These are phyloP conservation scores for Euleptes europaea DNA, from an alignment of 2,113 vertebrate genomes.

Conservation along the genomic window DNA sequence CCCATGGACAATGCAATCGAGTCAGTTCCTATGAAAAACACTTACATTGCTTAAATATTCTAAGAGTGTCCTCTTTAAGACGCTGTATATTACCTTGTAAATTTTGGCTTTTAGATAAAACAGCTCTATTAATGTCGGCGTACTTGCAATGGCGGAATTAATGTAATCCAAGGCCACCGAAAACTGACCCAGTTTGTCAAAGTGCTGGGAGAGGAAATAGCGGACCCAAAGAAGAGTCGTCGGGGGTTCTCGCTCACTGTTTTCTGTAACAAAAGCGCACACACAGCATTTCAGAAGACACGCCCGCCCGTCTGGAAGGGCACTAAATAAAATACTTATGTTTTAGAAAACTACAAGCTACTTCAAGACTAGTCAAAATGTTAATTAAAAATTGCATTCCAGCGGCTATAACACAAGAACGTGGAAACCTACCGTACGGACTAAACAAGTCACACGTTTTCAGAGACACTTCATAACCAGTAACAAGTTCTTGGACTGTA, in stretches of 20 bases:
- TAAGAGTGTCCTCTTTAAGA: neutral
- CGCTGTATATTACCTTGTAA: conserved; percentile 77
- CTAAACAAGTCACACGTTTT: conserved; percentile 77
- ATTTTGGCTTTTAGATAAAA: conserved; percentile 85
- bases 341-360: neutral
- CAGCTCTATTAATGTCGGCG: conserved; percentile 82
- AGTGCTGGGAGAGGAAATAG: conserved; percentile 83
- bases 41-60: neutral
- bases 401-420: conserved; percentile 18
- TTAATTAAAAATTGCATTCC: neutral
- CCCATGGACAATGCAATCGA: too few relatives aligned
- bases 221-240: conserved; percentile 81
- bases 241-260: conserved; percentile 77
- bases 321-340: neutral
- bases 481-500: conserved; percentile 80
- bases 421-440: conserved; percentile 71
- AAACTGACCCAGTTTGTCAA: conserved; percentile 81
- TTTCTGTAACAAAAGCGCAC: conserved; percentile 73
- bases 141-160: conserved; percentile 79
- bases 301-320: conserved; percentile 3
- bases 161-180: conserved; percentile 82
- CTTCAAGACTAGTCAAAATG: neutral
- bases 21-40: neutral
- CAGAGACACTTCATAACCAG: conserved; percentile 78
- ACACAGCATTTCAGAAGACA: conserved; percentile 24